Percentiles rank a stretch among this genome's conserved stretches.
Conservation (phyloP, 2,888 invertebrate species). For the Drosophila tanythrix region DNA sequence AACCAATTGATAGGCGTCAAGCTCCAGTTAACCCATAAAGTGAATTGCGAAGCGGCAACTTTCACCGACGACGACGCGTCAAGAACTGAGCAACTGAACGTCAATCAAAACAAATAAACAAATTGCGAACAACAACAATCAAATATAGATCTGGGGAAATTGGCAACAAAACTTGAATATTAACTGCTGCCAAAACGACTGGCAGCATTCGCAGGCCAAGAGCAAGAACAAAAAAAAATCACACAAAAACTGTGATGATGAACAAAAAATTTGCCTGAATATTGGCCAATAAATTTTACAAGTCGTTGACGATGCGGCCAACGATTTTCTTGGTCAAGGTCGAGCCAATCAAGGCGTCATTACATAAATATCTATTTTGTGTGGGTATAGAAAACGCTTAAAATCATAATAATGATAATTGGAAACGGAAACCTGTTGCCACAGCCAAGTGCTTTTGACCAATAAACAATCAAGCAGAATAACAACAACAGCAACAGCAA, state of each 20-base stretch:
- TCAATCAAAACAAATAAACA: constrained; percentile 65
- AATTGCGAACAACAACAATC: constrained; percentile 34
- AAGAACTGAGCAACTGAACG: constrained; percentile 57
- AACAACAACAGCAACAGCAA: constrained; percentile 19
- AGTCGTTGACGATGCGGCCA: constrained; percentile 71
- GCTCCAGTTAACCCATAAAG: constrained; percentile 24
- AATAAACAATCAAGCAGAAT: constrained; percentile 71
- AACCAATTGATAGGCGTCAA: background rate
- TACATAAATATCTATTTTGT: constrained; percentile 36
- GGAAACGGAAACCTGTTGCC: constrained; percentile 77
- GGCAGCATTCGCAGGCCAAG: constrained; percentile 41
- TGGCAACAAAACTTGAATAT: constrained; percentile 74
- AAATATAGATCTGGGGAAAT: constrained; percentile 61
- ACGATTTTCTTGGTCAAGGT: constrained; percentile 58
- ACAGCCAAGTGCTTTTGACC: constrained; percentile 65
- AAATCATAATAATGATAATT: constrained; percentile 66
- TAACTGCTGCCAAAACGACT: constrained; percentile 78
- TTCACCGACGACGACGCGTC: constrained; percentile 51
- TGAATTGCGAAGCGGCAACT: constrained; percentile 37
- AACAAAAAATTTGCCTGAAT: constrained; percentile 55
- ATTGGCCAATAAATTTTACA: constrained; percentile 81
- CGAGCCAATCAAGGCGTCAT: constrained; percentile 73
- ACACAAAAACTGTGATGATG: constrained; percentile 1
- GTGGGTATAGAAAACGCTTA: constrained; percentile 30
- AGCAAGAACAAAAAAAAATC: constrained; percentile 20